phyloP scores from a whole-genome alignment of 2,888 invertebrate genomes.

The Metellina segmentata region DNA sequence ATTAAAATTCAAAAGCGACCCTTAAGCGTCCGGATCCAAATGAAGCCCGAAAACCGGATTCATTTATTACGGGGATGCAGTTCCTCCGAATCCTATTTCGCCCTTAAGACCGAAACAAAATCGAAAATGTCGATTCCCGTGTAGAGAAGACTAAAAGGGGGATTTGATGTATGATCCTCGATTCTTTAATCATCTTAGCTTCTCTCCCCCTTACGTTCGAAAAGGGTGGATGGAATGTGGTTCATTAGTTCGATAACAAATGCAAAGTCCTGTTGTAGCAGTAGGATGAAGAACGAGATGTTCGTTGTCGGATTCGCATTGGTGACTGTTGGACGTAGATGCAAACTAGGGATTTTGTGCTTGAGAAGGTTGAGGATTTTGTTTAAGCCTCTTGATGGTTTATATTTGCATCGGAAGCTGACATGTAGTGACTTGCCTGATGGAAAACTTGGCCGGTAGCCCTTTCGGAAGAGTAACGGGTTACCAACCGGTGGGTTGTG shows the following conservation, averaged over 20 bases:
- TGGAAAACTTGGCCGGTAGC: no score
- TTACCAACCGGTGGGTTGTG: no score
- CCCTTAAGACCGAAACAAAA: conserved; percentile 49
- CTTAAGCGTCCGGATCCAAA: not conserved
- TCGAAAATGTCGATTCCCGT: conserved; percentile 60
- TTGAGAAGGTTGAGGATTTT: no score
- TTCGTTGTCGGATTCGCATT: no score
- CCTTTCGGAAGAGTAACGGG: no score
- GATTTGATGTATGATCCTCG: conserved; percentile 24
- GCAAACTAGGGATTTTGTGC: no score
- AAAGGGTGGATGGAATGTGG: conserved; percentile 24
- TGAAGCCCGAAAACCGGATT: not conserved
- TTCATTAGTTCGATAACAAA: conserved; percentile 25
- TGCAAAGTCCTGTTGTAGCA: not conserved
- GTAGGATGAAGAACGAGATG: not conserved
- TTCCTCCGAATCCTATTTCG: conserved; percentile 44
- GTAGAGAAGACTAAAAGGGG: not conserved
- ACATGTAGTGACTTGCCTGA: no score
- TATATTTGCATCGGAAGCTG: no score
- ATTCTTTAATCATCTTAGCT: conserved; percentile 48
- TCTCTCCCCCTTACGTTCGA: not conserved
- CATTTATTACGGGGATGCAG: conserved; percentile 45
- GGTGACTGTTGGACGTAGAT: no score
- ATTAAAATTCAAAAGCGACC: not conserved
- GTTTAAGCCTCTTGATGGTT: no score